Conservation (phyloP, 2,797 vertebrate genomes). For the Characodon lateralis region DNA sequence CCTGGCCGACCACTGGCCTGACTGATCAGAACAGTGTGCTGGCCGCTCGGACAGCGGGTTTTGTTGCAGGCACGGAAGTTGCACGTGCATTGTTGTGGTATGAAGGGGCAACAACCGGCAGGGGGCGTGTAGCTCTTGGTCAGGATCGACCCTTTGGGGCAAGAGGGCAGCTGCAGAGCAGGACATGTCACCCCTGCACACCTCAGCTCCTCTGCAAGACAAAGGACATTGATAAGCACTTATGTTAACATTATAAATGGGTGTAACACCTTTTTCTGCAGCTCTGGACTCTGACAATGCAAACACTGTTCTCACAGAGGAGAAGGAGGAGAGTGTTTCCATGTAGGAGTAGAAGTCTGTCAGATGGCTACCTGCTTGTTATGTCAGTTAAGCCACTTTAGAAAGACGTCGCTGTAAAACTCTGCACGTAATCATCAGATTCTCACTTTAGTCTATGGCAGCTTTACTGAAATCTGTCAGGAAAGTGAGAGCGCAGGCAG, state of each 20-base stretch:
- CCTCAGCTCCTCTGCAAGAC: slow-evolving; percentile 76
- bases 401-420: slow-evolving; percentile 55
- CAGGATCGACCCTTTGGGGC: slow-evolving; percentile 78
- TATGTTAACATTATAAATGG: slow-evolving; percentile 1
- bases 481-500: slow-evolving; percentile 31
- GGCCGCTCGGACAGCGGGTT: slow-evolving; percentile 73
- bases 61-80: slow-evolving; percentile 69
- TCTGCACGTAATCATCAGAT: slow-evolving; percentile 52
- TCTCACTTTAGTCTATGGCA: slow-evolving; percentile 44
- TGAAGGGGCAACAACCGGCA: slow-evolving; percentile 78
- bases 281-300: slow-evolving; percentile 29
- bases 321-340: background rate
- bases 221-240: slow-evolving; percentile 34
- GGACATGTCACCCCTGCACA: slow-evolving; percentile 78
- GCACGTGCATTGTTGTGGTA: slow-evolving; percentile 78
- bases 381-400: slow-evolving; percentile 39
- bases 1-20: slow-evolving; percentile 78
- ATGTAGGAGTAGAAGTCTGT: slow-evolving; percentile 12
- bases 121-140: slow-evolving; percentile 78
- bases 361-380: slow-evolving; percentile 16
- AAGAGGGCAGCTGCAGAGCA: slow-evolving; percentile 63
- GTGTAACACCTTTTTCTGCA: background rate
- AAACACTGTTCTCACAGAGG: slow-evolving; percentile 38
- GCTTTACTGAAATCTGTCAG: slow-evolving; percentile 67
- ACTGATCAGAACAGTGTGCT: slow-evolving; percentile 59